Conservation (phyloP, 2,888 invertebrate genomes). For the Euclidia mi region DNA sequence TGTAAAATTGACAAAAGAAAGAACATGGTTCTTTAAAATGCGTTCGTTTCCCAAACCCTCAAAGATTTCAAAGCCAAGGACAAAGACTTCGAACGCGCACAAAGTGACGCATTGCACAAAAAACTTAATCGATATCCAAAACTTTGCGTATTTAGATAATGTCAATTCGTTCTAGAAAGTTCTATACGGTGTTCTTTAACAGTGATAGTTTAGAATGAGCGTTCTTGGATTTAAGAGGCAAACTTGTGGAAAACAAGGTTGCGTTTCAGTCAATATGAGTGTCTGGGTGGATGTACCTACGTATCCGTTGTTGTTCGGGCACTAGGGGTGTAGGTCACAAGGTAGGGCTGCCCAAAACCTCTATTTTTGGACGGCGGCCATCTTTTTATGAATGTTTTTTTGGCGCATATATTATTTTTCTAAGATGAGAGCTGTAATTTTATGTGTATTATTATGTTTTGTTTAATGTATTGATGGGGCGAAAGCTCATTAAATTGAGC, state of each 20-base stretch:
- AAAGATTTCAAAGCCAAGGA: too few species aligned
- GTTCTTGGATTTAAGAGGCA: constrained; percentile 41
- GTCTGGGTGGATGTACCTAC: constrained; percentile 31
- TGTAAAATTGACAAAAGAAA: too few species aligned
- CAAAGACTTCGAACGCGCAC: too few species aligned
- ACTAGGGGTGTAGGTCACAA: constrained; percentile 38
- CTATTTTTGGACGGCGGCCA: background rate
- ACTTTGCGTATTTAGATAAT: background rate
- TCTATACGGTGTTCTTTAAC: constrained; percentile 14
- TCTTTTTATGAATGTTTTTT: too few species aligned
- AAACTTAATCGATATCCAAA: background rate
- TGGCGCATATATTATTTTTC: too few species aligned
- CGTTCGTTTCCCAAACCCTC: too few species aligned
- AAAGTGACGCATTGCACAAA: too few species aligned
- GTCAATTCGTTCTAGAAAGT: background rate
- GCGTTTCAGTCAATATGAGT: constrained; percentile 51
- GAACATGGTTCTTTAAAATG: too few species aligned
- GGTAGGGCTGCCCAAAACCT: constrained; percentile 22
- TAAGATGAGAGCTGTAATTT: too few species aligned
- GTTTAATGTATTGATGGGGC: too few species aligned
- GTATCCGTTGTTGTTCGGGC: constrained; percentile 30
- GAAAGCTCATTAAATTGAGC: too few species aligned
- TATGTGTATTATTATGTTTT: too few species aligned
- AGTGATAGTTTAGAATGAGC: constrained; percentile 35
- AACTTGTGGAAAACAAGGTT: constrained; percentile 65